Evolutionary conservation across 2,797 vertebrate species (phyloP), one percentile per base, ranked within the genome.

Genomic region (Cirrhinus molitorella): DNA sequence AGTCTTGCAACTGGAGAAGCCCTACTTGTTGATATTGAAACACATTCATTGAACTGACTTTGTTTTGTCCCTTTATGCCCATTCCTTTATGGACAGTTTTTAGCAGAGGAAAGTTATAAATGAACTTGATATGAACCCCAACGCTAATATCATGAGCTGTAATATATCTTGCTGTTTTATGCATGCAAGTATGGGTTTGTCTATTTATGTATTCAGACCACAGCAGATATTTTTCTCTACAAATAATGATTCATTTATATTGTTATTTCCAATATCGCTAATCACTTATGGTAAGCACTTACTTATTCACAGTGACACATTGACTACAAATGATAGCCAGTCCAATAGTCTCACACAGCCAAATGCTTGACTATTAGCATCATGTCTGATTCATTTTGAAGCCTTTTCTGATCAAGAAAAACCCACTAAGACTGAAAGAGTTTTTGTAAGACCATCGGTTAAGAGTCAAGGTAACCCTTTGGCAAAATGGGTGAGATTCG

Each of bases 1-100:
- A 75, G 19, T 37, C 51, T 47, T 71, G 68, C 31, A 51, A 63
- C 55, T 11, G n/a, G 66, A 71, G n/a, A 71, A 72, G 65, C 34
- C 28, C 45, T 68, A 73, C 47, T 72, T 67, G 75, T 63, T 57
- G 75, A 79, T 40, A 63, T 53, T 77, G 34, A 65, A 79, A 79
- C 31, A 17, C 55, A 37, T 84, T 61, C 9, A 37, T 61, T 84
- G 45, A 72, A 72, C 53, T 79, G 61, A 63, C 17, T 45, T 43
- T 68, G 66, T 57, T 47, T 61, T 70, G 21, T 79, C n/a, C 28
- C 43, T 59, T 76, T 57, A 47, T 83, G 31, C 14, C 40, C 17
- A 31, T 51, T 63, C 37, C 59, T 40, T 63, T 49, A 63, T 23
- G 0, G 28, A 34, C 31, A 68, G 4, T 47, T 76, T 37, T 19